Base-by-base conservation (phyloP, 1,140 invertebrate species). In the Tribolium castaneum region DNA sequence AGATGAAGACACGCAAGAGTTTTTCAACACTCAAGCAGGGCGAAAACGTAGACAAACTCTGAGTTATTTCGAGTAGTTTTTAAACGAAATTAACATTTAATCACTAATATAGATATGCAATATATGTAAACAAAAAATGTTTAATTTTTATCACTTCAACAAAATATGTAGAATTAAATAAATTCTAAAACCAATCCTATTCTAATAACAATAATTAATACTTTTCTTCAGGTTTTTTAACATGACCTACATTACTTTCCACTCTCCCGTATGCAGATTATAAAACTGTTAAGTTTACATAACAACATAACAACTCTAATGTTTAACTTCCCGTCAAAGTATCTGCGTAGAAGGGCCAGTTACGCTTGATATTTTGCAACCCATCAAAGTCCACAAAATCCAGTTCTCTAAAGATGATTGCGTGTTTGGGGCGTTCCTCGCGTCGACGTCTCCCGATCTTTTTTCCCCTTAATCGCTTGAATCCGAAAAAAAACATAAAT, bases 261-360 rank as follows among this genome's bases (percentile, higher is more conserved):
- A 59, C 14, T 59, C 54, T 59, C 19, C 54, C 54, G 5, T 59
- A 59, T 59, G 25, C 25, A 30, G 19, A 59, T 59, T 22, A 59
- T 56, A 14, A 25, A n/a, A 10, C 16, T 5, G n/a, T 59, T 9
- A 59, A 3, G 54, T 12, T 59, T 30, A 30, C 25, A 30, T 30
- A 30, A 30, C 25, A 6, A 59, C 54, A 30, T 30, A 59, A 59
- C 19, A 59, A 19, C 3, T 25, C 54, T 66, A 66, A 66, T 66
- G 25, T 13, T 30, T 7, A 16, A 66, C 12, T 66, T 66, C 59
- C 56, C 16, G 16, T 19, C 16, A 19, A 19, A 19, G 16, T 30
- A 30, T 35, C 6, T n/a, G 13, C 34, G 59, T 66, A 35, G 25
- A 66, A 62, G 56, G 56, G 19, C 12, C 12, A 13, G 1, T 30